Evolutionary conservation across 2,888 invertebrate genomes (phyloP).

Genomic region (Horisme vitalbata): DNA sequence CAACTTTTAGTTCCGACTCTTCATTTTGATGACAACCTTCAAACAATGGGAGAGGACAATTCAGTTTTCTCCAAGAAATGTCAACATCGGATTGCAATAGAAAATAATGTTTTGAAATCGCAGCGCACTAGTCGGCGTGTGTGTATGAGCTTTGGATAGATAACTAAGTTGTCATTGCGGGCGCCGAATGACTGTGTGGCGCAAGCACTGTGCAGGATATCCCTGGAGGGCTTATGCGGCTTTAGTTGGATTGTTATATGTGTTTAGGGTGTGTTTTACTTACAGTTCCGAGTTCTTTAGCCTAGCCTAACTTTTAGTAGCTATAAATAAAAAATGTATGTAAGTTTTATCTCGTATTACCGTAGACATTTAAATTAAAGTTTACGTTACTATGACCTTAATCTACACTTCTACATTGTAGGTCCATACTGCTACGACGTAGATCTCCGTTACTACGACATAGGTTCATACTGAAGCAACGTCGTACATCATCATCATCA

Average conservation of each 20-base stretch:
- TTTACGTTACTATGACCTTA: no score
- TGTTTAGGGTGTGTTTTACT: neutral
- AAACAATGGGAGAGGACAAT: constrained; percentile 1
- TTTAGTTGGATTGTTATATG: constrained; percentile 20
- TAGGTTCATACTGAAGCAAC: no score
- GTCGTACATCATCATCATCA: no score
- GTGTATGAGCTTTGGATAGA: constrained; percentile 36
- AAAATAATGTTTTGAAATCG: neutral
- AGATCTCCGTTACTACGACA: no score
- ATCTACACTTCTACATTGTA: no score
- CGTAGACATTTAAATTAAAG: no score
- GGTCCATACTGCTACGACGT: no score
- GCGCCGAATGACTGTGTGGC: constrained; percentile 41
- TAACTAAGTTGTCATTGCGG: constrained; percentile 57
- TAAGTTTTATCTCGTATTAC: no score
- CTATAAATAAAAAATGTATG: no score
- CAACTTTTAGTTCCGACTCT: neutral
- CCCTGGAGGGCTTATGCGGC: constrained; percentile 42
- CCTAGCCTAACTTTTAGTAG: no score
- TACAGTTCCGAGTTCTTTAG: no score
- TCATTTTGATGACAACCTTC: neutral
- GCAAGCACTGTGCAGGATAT: constrained; percentile 25
- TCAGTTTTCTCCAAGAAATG: neutral
- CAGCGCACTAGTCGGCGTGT: neutral
- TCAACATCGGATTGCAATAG: neutral